Percentiles rank a stretch among this genome's conserved stretches.
Evolutionary conservation across 1,140 invertebrate genomes (phyloP).

Genomic region (Danaus melanippus): DNA sequence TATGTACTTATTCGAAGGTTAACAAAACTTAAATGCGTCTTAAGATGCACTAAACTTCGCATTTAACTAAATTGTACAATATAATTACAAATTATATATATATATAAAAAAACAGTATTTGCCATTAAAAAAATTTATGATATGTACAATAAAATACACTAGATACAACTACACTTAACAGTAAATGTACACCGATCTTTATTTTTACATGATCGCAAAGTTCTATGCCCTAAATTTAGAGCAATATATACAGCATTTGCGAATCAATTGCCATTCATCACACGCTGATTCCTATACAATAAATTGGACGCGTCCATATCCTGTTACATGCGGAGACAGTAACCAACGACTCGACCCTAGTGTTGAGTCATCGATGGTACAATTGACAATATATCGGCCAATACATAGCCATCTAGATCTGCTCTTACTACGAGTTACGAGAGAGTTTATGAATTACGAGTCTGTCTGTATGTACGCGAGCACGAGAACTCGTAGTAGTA

Average conservation of each 20-base stretch:
- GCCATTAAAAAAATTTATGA: slow-evolving; percentile 50
- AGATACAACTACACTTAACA: slow-evolving; percentile 27
- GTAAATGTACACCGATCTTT: slow-evolving; percentile 45
- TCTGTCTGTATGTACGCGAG: too few relatives aligned
- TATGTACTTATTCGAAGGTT: slow-evolving; percentile 37
- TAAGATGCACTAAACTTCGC: slow-evolving; percentile 7
- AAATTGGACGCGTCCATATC: too few relatives aligned
- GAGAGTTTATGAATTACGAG: too few relatives aligned
- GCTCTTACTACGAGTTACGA: too few relatives aligned
- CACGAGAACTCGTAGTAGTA: too few relatives aligned
- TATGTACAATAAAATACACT: slow-evolving; percentile 57
- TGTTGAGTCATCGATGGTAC: too few relatives aligned
- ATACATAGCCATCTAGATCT: too few relatives aligned
- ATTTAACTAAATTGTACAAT: slow-evolving; percentile 35
- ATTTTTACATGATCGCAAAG: slow-evolving; percentile 45
- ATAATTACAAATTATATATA: slow-evolving; percentile 9
- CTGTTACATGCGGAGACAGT: too few relatives aligned
- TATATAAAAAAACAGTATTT: slow-evolving; percentile 35
- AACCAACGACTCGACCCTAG: too few relatives aligned
- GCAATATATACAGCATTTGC: slow-evolving; percentile 20
- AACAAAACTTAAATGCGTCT: slow-evolving; percentile 33
- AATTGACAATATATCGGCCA: too few relatives aligned
- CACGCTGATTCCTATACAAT: too few relatives aligned
- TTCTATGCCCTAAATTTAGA: slow-evolving; percentile 61
- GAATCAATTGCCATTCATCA: slow-evolving; percentile 2